These are phyloP conservation scores for Puffinus mauretanicus DNA, from an alignment of 2,113 vertebrate species.

Conservation along the genomic window DNA sequence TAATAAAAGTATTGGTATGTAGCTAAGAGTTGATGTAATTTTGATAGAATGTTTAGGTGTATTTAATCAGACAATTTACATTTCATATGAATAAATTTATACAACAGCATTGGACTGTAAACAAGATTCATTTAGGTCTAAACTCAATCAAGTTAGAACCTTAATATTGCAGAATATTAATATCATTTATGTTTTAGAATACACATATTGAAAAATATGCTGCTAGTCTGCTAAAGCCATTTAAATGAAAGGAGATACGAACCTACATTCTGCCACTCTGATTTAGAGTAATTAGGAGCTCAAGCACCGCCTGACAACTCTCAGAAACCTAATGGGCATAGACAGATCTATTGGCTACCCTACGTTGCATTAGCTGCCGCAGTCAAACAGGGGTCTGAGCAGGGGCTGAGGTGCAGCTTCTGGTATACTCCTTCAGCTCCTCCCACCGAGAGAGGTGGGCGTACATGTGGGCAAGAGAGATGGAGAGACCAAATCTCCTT, in stretches of 20 bases:
- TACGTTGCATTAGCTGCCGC: not conserved
- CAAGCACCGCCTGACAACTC: not conserved
- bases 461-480: not conserved
- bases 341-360: not conserved
- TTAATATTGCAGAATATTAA: not conserved
- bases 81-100: conserved; percentile 21
- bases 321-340: not conserved
- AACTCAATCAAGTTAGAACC: conserved; percentile 6
- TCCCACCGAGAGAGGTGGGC: not conserved
- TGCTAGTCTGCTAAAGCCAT: not conserved
- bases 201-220: not conserved
- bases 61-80: conserved; percentile 7
- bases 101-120: not conserved
- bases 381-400: not conserved
- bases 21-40: not conserved
- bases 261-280: not conserved
- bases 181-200: not conserved
- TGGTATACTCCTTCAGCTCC: not conserved
- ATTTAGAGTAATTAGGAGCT: not conserved
- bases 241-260: not conserved
- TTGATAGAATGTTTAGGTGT: not conserved
- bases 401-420: not conserved
- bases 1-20: not conserved
- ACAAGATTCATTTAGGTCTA: not conserved
- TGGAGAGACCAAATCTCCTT: not conserved